Percentiles rank a stretch among this genome's conserved stretches.
These are phyloP conservation scores for Gadus macrocephalus DNA, from an alignment of 2,113 vertebrate species.

Conservation along the genomic window DNA sequence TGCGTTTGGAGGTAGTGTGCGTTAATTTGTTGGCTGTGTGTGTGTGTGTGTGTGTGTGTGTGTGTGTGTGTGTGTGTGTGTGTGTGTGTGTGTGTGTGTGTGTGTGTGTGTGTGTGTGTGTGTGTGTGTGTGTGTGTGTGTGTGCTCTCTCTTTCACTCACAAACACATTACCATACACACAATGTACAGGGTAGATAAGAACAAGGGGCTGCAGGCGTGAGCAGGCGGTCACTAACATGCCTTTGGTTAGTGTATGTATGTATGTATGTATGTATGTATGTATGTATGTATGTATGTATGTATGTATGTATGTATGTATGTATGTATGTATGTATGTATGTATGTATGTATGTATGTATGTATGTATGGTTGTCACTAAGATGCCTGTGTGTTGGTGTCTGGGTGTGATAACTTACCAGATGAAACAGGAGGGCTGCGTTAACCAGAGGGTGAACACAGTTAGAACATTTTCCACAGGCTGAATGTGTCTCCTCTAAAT, in stretches of 20 bases:
- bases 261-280: conserved; percentile 43
- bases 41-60: too few species aligned
- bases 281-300: neutral
- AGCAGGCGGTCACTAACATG: conserved; percentile 52
- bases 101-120: too few species aligned
- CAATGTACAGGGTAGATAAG: conserved; percentile 32
- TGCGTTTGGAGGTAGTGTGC: neutral
- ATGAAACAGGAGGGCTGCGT: conserved; percentile 80
- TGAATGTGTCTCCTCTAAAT: neutral
- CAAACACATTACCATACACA: conserved; percentile 22
- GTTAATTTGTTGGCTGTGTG: too few species aligned
- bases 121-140: neutral
- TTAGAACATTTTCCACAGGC: conserved; percentile 61
- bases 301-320: too few species aligned
- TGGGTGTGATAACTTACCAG: conserved; percentile 74
- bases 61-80: neutral
- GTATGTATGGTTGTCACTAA: too few species aligned
- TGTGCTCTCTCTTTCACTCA: conserved; percentile 1
- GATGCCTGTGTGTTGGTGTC: conserved; percentile 8
- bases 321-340: neutral
- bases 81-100: neutral
- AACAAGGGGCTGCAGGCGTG: conserved; percentile 40
- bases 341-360: too few species aligned
- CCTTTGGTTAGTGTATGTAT: conserved; percentile 25
- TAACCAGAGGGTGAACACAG: conserved; percentile 75